Base-by-base conservation (phyloP, 2,797 vertebrate genomes). In the Toxotes lorentzi region DNA sequence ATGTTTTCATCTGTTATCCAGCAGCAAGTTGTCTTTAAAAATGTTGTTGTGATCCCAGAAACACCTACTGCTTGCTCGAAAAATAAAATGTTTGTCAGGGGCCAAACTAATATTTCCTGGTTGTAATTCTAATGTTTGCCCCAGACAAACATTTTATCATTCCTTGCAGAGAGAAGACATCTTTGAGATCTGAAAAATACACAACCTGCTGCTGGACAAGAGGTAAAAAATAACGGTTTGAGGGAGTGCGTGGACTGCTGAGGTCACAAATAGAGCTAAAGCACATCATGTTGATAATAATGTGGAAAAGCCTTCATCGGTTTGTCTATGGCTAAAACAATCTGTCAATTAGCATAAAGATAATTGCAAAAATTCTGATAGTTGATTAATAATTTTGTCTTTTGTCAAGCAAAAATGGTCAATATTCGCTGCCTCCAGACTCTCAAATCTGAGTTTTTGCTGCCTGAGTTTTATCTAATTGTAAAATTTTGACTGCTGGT, bases 111-210 rank as follows among this genome's bases (percentile, higher is more conserved):
- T 43, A 58, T 69, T 54, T 57, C 5, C 48, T 40, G 30, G 30
- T 63, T 68, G 76, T 53, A 35, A 66, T 71, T 40, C 30, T 2
- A 50, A 30, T 51, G 7, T 56, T 60, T 43, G 7, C 5, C n/a
- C 4, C 17, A 51, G 13, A 56, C 19, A 62, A 41, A 56, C 10
- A 57, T n/a, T 5, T n/a, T 14, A 16, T 38, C n/a, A 51, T 21
- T 51, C 16, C n/a, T 2, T 4, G 11, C 19, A 51, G 40, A 63
- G 68, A 63, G 27, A 1, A n/a, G 27, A 34, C 4, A 8, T 27
- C 14, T 64, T 50, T 32, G 1, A 34, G 5, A 41, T 57, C 1
- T 61, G 10, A 65, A 61, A 70, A 61, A 48, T 14, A 41, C 4
- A 10, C 45, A 47, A 35, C 4, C 13, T 72, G 17, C 30, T 74